A percentile compares a stretch with the other conserved stretches of the same genome.
Evolutionary conservation across 2,113 vertebrate genomes (phyloP).

Genomic region (Turdus rufiventris): DNA sequence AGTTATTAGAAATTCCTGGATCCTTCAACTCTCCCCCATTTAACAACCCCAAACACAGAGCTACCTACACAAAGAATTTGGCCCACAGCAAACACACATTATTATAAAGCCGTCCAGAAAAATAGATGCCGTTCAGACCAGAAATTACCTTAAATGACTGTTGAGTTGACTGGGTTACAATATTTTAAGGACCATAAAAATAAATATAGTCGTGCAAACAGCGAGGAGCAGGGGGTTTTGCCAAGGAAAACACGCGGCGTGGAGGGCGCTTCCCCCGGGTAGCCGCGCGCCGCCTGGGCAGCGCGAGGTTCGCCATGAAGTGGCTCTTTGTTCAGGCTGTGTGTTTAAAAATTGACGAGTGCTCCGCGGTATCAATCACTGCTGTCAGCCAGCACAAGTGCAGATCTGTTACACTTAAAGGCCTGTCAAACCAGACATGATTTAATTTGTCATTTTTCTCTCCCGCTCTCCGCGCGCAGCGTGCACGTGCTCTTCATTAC

Average conservation of each 20-base stretch:
- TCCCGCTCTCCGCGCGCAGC: constrained; percentile 18
- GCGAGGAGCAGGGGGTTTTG: constrained; percentile 41
- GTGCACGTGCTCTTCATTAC: constrained; percentile 71
- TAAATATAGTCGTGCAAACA: constrained; percentile 71
- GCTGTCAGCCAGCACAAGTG: constrained; percentile 71
- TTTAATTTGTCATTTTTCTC: constrained; percentile 73
- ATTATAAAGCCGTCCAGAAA: constrained; percentile 67
- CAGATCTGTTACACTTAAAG: constrained; percentile 75
- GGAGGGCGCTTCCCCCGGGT: constrained; percentile 38
- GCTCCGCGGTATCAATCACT: constrained; percentile 72
- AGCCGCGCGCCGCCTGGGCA: constrained; percentile 31
- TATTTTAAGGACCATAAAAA: constrained; percentile 77
- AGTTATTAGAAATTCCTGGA: constrained; percentile 6
- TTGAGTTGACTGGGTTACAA: constrained; percentile 68
- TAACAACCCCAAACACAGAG: neutral
- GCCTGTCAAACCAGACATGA: constrained; percentile 72
- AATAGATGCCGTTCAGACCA: constrained; percentile 77
- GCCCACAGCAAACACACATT: constrained; percentile 60
- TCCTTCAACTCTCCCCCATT: neutral
- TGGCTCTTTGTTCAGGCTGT: constrained; percentile 73
- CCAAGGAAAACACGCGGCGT: constrained; percentile 68
- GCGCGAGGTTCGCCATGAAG: constrained; percentile 55
- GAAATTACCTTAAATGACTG: constrained; percentile 74
- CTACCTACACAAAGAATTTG: constrained; percentile 40
- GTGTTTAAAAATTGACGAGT: constrained; percentile 74